Percentiles rank a stretch among this genome's conserved stretches.
Evolutionary conservation across 2,797 vertebrate species (phyloP).

Genomic region (Scleropages formosus): DNA sequence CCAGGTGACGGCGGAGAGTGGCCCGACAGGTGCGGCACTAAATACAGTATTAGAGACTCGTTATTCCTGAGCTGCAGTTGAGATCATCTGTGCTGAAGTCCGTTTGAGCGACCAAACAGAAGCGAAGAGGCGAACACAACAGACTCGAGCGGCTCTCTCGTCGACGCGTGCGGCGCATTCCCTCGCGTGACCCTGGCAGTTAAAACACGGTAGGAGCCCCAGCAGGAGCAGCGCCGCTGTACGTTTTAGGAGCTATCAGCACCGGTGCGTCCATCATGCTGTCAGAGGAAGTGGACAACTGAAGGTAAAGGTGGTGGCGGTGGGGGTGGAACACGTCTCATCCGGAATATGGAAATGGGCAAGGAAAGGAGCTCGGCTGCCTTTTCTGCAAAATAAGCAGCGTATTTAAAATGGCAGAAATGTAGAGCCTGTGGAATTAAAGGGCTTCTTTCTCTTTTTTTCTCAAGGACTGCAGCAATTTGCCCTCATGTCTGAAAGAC

Average conservation of each 20-base stretch:
- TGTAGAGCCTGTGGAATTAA: constrained; percentile 49
- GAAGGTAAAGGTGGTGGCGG: constrained; percentile 17
- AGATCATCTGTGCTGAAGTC: not conserved
- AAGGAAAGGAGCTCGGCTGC: constrained; percentile 23
- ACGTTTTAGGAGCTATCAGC: not conserved
- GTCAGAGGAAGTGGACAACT: constrained; percentile 2
- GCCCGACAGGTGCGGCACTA: too few species aligned
- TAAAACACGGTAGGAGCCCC: not conserved
- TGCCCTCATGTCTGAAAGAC: constrained; percentile 62
- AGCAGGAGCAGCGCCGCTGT: constrained; percentile 1
- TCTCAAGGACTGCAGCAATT: constrained; percentile 61
- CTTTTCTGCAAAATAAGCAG: constrained; percentile 26
- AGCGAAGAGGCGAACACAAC: not conserved
- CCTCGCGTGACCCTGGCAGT: not conserved
- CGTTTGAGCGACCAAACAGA: not conserved
- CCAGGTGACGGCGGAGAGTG: too few species aligned
- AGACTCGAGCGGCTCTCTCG: too few species aligned
- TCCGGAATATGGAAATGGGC: constrained; percentile 24
- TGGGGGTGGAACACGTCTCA: constrained; percentile 28
- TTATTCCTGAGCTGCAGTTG: not conserved
- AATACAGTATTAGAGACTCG: not conserved
- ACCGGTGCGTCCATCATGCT: constrained; percentile 3
- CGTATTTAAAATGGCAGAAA: constrained; percentile 34
- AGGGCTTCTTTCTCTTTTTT: constrained; percentile 56
- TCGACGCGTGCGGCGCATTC: not conserved